phyloP scores from a whole-genome alignment of 2,113 vertebrate species.

The Piliocolobus tephrosceles region DNA sequence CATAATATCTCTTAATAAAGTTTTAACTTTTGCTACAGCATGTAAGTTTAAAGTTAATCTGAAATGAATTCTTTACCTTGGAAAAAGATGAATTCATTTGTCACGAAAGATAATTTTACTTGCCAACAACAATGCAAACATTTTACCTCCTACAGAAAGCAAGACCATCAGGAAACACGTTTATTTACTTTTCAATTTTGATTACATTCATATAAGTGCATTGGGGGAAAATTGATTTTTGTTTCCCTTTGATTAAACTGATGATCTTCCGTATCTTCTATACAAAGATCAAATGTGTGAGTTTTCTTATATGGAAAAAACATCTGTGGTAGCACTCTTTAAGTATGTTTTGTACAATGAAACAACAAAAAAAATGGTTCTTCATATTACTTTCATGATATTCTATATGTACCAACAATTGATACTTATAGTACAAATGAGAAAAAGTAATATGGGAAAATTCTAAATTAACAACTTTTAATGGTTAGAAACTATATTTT shows the following conservation, averaged over 20 bases:
- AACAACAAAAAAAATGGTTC: not conserved
- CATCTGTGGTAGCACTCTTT: not conserved
- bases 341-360: not conserved
- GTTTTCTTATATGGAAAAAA: not conserved
- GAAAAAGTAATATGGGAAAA: not conserved
- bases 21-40: not conserved
- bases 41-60: not conserved
- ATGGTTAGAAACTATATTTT: not conserved
- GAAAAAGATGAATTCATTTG: not conserved
- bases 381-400: not conserved
- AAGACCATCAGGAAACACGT: not conserved
- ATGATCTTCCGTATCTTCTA: not conserved
- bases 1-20: conserved; percentile 18
- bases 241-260: conserved; percentile 37
- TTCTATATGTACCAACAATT: not conserved
- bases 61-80: not conserved
- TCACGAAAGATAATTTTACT: conserved; percentile 14
- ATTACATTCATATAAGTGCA: conserved; percentile 13
- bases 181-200: conserved; percentile 7
- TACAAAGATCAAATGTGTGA: not conserved
- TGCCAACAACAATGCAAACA: not conserved
- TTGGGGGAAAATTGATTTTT: conserved; percentile 23
- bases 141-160: not conserved
- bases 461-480: not conserved
- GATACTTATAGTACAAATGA: not conserved